Evolutionary conservation across 2,797 vertebrate species (phyloP), one percentile per base, ranked within the genome.

Genomic region (Eospalax fontanierii): DNA sequence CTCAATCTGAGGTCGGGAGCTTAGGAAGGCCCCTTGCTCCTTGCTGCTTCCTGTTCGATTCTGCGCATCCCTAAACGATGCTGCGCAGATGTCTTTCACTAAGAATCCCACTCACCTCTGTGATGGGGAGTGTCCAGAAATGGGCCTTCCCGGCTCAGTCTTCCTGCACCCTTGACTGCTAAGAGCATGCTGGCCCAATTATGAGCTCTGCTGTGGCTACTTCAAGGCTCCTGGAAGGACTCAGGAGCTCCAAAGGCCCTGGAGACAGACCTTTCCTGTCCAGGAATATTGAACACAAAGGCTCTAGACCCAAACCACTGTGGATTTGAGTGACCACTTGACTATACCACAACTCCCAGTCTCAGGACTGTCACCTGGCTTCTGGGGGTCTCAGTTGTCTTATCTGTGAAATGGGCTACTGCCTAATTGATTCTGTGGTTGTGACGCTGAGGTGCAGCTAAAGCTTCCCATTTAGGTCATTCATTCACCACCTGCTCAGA

Each of bases 361-460:
- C 54, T 92, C 22, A 9, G 61, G 26, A 57, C 14, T 9, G 1
- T 46, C 8, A 0, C 59, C 78, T 84, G 38, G n/a, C 19, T 76
- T 92, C 22, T 18, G 30, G 75, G 22, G 30, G 30, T 38, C 81
- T 93, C 85, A 18, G 74, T 43, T n/a, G 15, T 16, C 80, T 74
- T 79, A 15, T 79, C 68, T 94, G 59, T 90, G 78, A 90, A 91
- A n/a, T 82, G 70, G 89, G 68, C 14, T 70, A 14, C 21, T 30
- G 24, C 59, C 43, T 33, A 26, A 74, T 28, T 21, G 12, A 38
- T 85, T 40, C 14, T 40, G 15, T 33, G 22, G 6, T 57, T 85
- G 28, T 57, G 21, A 83, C 46, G 74, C 70, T 43, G 40, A 71
- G 83, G 70, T 28, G 2, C 33, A 89, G 24, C 8, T 10, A 78